These are phyloP conservation scores for Sphaerophoria rueppellii DNA, from an alignment of 2,888 invertebrate genomes.

Conservation along the genomic window DNA sequence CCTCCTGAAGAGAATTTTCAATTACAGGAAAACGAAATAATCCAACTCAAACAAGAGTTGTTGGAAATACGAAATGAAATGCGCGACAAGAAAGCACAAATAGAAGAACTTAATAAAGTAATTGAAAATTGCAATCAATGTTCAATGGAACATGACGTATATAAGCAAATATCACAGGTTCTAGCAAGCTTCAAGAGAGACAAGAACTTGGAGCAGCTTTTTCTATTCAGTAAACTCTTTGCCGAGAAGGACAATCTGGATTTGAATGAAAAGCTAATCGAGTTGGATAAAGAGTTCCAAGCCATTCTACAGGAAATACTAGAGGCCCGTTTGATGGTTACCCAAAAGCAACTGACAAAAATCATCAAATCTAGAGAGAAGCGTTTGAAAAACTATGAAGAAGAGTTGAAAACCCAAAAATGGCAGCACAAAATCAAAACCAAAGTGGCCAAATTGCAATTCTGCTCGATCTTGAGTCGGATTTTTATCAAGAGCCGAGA, in stretches of 20 bases:
- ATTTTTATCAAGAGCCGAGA: conserved; percentile 75
- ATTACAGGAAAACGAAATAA: conserved; percentile 55
- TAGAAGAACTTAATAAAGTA: conserved; percentile 72
- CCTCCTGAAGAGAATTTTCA: not conserved
- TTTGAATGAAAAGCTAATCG: conserved; percentile 24
- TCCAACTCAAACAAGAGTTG: conserved; percentile 68
- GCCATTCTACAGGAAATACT: conserved; percentile 24
- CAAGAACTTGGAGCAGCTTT: conserved; percentile 13
- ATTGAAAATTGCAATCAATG: conserved; percentile 69
- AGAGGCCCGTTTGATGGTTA: not conserved
- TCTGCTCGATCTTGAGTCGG: conserved; percentile 75
- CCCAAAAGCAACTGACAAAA: conserved; percentile 46
- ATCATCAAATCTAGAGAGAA: conserved; percentile 73
- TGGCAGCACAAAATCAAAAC: conserved; percentile 8
- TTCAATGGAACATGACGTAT: conserved; percentile 52
- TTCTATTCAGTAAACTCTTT: conserved; percentile 52
- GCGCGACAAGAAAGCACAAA: conserved; percentile 74
- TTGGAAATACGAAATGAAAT: conserved; percentile 70
- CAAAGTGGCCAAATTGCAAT: conserved; percentile 74
- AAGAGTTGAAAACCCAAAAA: not conserved
- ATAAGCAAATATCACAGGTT: conserved; percentile 33
- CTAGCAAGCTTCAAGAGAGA: conserved; percentile 30
- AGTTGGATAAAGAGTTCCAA: conserved; percentile 53
- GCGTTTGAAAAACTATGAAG: conserved; percentile 52
- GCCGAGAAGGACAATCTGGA: conserved; percentile 49